Conservation (phyloP, 2,113 vertebrate genomes). For the Dascyllus trimaculatus region DNA sequence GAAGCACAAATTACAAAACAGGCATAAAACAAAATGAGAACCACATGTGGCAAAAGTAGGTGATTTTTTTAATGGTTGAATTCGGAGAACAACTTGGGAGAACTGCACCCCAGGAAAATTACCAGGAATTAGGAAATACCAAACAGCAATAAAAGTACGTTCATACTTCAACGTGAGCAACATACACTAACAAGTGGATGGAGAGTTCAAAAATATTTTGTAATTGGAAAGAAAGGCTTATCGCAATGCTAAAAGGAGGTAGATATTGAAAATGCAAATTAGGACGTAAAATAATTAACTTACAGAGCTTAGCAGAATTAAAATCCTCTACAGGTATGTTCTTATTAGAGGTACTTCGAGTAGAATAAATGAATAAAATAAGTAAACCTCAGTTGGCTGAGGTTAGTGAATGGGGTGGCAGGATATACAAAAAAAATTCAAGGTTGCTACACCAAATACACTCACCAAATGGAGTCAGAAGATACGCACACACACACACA, state of each 20-base stretch:
- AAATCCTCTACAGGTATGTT: no score
- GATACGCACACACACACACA: no score
- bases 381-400: neutral
- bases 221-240: neutral
- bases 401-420: neutral
- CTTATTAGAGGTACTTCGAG: neutral
- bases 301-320: no score
- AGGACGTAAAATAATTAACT: no score
- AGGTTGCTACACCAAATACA: no score
- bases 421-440: neutral
- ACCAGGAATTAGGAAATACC: neutral
- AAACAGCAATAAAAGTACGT: neutral
- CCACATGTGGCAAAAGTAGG: neutral
- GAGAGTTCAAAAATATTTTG: neutral
- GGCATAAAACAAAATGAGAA: neutral
- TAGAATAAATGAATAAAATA: neutral
- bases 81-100: neutral
- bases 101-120: neutral
- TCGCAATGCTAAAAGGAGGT: no score
- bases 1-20: neutral
- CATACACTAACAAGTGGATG: neutral
- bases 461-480: no score
- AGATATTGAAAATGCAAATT: no score
- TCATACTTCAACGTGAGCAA: neutral
- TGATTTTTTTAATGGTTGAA: neutral